Base-by-base conservation (phyloP, 23 tunicate genomes). In the Botrylloides violaceus region DNA sequence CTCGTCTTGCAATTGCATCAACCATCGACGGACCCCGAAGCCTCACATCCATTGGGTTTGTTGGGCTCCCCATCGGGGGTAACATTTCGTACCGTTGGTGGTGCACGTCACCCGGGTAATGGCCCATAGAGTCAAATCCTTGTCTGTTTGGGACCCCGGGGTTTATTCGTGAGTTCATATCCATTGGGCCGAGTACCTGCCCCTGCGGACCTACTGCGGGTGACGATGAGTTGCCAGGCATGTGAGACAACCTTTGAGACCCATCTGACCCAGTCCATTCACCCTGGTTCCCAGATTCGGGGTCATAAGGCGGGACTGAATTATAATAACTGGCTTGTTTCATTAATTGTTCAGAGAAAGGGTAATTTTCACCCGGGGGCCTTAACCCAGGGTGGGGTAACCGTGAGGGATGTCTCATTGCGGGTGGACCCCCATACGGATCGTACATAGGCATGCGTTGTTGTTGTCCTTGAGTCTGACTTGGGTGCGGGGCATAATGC, bases 301-400 rank as follows among this genome's bases (percentile, higher is more conserved):
- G 70, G 70, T 63, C 70, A 9, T 26, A 28, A 19, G 32, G 35
- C 6, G 70, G 70, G n/a, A 63, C 70, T 24, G 21, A 23, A 22
- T 43, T 68, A 2, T 68, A 68, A 68, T 32, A 68, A 37, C 74
- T 68, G 57, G 96, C 96, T 66, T 88, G 87, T 36, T 88, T 79
- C 75, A 81, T 88, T 25, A 88, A 71, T 73, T 88, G 78, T 49
- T 81, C 96, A 9, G 96, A 88, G 36, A 88, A 88, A 2, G 96
- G 96, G 57, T 81, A 88, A 58, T 78, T 72, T 35, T 55, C 77
- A 68, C 74, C 28, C 12, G 35, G 23, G 29, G 22, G 12, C 28
- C 74, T n/a, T 26, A 68, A 35, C 19, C 58, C 74, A 43, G 56
- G 74, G 7, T 39, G 74, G 61, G 74, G 58, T 30, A 68, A 36